These are phyloP conservation scores for Loripinus fragilis DNA, from an alignment of 2,888 invertebrate genomes.

Conservation along the genomic window DNA sequence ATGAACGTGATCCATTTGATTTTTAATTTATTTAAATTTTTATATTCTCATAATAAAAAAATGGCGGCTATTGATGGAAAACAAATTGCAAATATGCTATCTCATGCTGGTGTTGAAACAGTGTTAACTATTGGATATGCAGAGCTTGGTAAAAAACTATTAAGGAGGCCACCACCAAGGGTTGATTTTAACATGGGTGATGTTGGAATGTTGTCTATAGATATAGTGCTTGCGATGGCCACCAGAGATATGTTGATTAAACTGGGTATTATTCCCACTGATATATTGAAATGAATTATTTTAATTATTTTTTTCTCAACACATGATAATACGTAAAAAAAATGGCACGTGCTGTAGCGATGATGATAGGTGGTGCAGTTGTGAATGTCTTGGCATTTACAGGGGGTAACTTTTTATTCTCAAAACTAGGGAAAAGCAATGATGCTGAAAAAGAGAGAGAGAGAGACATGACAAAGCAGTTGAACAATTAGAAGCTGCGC, in stretches of 20 bases:
- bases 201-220: conserved; percentile 34
- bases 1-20: conserved; percentile 33
- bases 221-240: conserved; percentile 19
- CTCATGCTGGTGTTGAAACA: conserved; percentile 38
- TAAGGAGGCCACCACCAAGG: conserved; percentile 34
- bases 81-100: neutral
- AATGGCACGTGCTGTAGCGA: conserved; percentile 39
- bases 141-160: conserved; percentile 32
- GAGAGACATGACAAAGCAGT: conserved; percentile 51
- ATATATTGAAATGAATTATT: conserved; percentile 22
- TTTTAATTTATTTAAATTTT: conserved; percentile 12
- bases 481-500: conserved; percentile 44
- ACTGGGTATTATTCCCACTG: conserved; percentile 7
- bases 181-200: conserved; percentile 40
- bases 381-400: conserved; percentile 23
- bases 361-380: conserved; percentile 6
- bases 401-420: conserved; percentile 27
- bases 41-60: neutral
- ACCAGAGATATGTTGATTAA: conserved; percentile 28
- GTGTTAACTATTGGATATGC: conserved; percentile 36
- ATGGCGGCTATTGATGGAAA: neutral
- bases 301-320: conserved; percentile 24
- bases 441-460: conserved; percentile 29
- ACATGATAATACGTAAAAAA: conserved; percentile 16
- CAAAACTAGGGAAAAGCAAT: conserved; percentile 16